Percentiles rank a stretch among this genome's conserved stretches.
phyloP scores from a whole-genome alignment of 1,140 invertebrate genomes.

The Trachelipus rathkii region DNA sequence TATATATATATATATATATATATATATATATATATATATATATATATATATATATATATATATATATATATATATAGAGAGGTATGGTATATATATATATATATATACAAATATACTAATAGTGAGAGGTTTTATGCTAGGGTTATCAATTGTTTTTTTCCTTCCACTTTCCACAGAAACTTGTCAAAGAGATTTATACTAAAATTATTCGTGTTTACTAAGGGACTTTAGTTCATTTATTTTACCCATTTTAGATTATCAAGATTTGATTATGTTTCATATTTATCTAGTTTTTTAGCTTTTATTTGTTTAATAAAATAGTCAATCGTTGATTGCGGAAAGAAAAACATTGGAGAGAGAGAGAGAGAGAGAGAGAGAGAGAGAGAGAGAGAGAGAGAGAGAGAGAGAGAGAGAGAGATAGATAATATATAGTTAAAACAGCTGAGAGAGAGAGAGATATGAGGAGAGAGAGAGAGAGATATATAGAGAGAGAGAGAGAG shows the following conservation, averaged over 20 bases:
- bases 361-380: not conserved
- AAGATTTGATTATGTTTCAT: not conserved
- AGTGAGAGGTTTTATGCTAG: not conserved
- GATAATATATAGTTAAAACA: no score
- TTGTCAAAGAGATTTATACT: not conserved
- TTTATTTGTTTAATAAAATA: not conserved
- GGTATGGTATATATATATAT: slow-evolving; percentile 15
- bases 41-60: slow-evolving; percentile 26
- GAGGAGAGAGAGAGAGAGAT: no score
- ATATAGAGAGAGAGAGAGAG: not conserved
- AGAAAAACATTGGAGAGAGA: no score
- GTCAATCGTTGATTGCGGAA: not conserved
- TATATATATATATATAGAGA: slow-evolving; percentile 27
- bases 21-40: slow-evolving; percentile 13
- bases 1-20: slow-evolving; percentile 1
- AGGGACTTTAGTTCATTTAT: not conserved
- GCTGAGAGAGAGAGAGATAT: no score
- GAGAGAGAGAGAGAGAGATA: not conserved
- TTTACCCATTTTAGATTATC: not conserved
- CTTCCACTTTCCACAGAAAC: not conserved
- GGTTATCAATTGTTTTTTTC: slow-evolving; percentile 1
- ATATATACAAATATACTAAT: not conserved
- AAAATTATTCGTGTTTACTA: not conserved
- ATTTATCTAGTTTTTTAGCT: not conserved
- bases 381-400: not conserved